Evolutionary conservation across 2,113 vertebrate species (phyloP), one percentile per base, ranked within the genome.

Genomic region (Collichthys lucidus): DNA sequence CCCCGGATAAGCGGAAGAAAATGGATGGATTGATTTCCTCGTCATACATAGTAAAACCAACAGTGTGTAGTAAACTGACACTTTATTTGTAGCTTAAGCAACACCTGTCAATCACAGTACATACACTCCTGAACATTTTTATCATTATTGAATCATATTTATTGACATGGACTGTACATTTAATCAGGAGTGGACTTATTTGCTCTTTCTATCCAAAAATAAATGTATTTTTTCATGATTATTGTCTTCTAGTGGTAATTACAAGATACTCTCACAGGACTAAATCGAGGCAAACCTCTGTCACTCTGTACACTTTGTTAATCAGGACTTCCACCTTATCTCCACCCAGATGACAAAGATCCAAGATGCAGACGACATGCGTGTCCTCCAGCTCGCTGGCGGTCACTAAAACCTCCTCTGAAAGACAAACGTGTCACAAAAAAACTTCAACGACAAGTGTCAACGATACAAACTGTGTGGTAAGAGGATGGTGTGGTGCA

Each of bases 281-380:
- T 61, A 3, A 26, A n/a, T 49, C 11, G 2, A 81, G 63, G 40
- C 65, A 76, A 69, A 91, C 60, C 3, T 91, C 92, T 0, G 93
- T 88, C 65, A 93, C 73, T 83, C 73, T 92, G 92, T 98, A 98
- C 73, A 97, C 90, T 91, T 96, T 97, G 85, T 91, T 96, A 86
- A 98, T 91, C 86, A 95, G 89, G 61, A 97, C 94, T 92, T 99
- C 97, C 22, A 96, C 89, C 60, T 94, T 91, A 70, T 96, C 90
- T 71, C 92, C 95, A 53, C 95, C 96, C 64, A 98, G 93, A 87
- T 96, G 96, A 92, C 96, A 98, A 62, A 97, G 77, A 83, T 97
- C 97, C 86, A 98, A 88, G 86, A 98, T 80, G 80, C 95, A 96
- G 77, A 98, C 82, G 6, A 98, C 90, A 1, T 94, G 95, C 4